Conservation (phyloP, 2,113 vertebrate species). For the Bufo gargarizans region DNA sequence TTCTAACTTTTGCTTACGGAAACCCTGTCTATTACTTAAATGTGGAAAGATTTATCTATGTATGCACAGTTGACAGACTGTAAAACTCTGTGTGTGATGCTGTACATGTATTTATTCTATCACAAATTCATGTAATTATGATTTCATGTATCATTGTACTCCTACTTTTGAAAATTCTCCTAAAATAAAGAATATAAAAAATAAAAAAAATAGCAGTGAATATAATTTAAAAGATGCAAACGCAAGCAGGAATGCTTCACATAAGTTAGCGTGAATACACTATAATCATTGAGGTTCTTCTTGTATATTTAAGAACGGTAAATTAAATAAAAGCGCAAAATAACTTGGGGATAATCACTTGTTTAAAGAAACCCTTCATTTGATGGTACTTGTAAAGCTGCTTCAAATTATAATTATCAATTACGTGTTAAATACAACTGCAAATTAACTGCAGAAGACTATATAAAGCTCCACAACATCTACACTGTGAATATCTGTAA, state of each 20-base stretch:
- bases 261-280: not conserved
- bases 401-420: not conserved
- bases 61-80: no score
- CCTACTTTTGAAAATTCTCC: no score
- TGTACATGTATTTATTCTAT: no score
- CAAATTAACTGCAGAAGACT: not conserved
- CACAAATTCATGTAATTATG: no score
- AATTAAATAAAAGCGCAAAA: not conserved
- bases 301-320: not conserved
- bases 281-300: not conserved
- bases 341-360: slow-evolving; percentile 18
- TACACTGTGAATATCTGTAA: not conserved
- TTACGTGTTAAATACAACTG: not conserved
- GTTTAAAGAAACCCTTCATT: slow-evolving; percentile 13
- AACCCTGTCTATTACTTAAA: no score
- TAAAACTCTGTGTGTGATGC: no score
- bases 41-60: no score
- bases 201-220: not conserved
- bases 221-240: not conserved
- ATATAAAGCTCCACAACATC: not conserved
- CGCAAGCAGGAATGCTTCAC: not conserved
- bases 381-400: not conserved
- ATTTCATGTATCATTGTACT: no score
- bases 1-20: no score
- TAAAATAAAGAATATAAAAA: no score